These are phyloP conservation scores for Pica pica DNA, from an alignment of 2,113 vertebrate species.

Conservation along the genomic window DNA sequence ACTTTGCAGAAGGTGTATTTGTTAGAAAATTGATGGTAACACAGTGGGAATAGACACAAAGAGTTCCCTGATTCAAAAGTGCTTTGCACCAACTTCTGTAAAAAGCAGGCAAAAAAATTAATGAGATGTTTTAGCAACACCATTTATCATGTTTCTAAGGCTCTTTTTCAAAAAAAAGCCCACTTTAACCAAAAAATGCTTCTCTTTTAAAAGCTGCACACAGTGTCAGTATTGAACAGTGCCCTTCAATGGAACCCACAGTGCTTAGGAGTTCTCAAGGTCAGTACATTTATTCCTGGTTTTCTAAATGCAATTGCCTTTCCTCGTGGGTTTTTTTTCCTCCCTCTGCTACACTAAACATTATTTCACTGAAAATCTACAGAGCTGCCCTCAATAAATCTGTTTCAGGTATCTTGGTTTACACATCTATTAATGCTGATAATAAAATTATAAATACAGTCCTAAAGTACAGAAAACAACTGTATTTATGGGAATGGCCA, in stretches of 20 bases:
- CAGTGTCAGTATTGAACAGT: background rate
- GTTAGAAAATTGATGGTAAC: background rate
- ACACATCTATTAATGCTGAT: background rate
- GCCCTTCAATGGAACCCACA: background rate
- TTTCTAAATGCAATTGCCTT: background rate
- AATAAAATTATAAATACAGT: background rate
- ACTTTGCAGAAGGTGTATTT: background rate
- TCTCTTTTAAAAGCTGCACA: background rate
- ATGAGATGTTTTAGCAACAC: constrained; percentile 25
- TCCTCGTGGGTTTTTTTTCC: background rate
- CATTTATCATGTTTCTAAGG: constrained; percentile 26
- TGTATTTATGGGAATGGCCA: background rate
- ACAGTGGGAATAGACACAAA: background rate
- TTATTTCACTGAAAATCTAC: background rate
- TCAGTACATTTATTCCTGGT: background rate
- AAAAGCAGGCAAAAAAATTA: constrained; percentile 5
- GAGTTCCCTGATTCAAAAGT: background rate
- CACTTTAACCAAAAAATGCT: background rate
- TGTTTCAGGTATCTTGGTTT: background rate
- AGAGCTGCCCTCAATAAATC: background rate
- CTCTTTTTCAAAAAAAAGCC: background rate
- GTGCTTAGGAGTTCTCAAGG: background rate
- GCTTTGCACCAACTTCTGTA: background rate
- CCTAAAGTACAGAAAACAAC: background rate
- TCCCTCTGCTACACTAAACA: background rate